Conservation (phyloP, 2,888 invertebrate genomes). For the Tetropium fuscum region DNA sequence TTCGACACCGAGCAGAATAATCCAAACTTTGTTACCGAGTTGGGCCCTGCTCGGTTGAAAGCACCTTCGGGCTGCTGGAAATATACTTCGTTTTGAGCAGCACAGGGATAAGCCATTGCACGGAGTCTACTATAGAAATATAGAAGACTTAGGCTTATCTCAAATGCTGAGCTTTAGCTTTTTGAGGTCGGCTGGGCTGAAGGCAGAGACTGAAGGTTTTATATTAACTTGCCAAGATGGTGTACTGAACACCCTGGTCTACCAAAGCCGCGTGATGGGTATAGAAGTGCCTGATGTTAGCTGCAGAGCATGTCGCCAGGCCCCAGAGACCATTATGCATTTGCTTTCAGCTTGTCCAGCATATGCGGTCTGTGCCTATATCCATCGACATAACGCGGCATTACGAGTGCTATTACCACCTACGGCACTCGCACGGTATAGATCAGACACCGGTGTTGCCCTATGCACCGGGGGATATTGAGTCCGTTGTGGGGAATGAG, state of each 20-base stretch:
- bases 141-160: background rate
- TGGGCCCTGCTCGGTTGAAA: background rate
- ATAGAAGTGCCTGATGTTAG: background rate
- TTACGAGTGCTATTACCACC: too few relatives aligned
- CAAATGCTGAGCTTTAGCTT: background rate
- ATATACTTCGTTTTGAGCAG: background rate
- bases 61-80: background rate
- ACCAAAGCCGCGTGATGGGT: background rate
- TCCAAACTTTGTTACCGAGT: background rate
- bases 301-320: background rate
- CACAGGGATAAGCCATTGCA: background rate
- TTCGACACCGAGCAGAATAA: too few relatives aligned
- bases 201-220: background rate
- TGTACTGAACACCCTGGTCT: background rate
- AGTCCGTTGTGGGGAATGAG: background rate
- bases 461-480: background rate
- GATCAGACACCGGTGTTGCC: background rate
- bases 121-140: background rate
- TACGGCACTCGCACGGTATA: background rate
- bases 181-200: background rate
- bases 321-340: background rate
- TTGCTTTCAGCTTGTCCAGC: background rate
- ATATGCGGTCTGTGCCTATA: background rate
- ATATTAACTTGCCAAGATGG: background rate
- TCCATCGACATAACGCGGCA: background rate